Conservation (phyloP, 2,797 vertebrate species). For the Pangasius krempfi region DNA sequence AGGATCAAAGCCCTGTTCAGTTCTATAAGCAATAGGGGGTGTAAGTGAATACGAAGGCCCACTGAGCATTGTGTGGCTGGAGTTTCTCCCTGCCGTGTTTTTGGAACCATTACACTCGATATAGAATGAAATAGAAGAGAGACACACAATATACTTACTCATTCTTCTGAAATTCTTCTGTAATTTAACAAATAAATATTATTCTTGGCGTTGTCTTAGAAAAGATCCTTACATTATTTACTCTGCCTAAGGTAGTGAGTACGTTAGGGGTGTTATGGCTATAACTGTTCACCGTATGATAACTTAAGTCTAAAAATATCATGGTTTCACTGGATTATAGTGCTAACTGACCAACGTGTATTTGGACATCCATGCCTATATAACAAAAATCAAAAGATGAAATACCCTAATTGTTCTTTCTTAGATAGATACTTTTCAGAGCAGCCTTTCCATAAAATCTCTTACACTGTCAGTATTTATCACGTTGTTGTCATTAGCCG, state of each 20-base stretch:
- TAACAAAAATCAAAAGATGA: not conserved
- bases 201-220: not conserved
- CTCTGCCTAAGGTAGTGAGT: not conserved
- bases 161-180: not conserved
- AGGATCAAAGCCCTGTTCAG: constrained; percentile 72
- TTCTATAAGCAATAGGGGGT: constrained; percentile 73
- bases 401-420: not conserved
- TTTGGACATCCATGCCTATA: not conserved
- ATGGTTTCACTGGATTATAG: not conserved
- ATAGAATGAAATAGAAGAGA: constrained; percentile 25
- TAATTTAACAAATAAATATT: not conserved
- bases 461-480: not conserved
- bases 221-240: not conserved
- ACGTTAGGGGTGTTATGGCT: not conserved
- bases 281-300: not conserved
- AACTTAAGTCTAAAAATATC: not conserved
- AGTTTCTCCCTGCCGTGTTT: constrained; percentile 68
- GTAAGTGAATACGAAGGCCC: constrained; percentile 74
- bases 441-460: not conserved
- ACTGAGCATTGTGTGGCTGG: constrained; percentile 74
- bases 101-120: constrained; percentile 60
- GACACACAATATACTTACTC: constrained; percentile 16
- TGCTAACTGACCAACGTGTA: not conserved
- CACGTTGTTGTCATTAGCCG: not conserved
- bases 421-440: not conserved